These are phyloP conservation scores for Shinisaurus crocodilurus DNA, from an alignment of 2,113 vertebrate genomes.

Conservation along the genomic window DNA sequence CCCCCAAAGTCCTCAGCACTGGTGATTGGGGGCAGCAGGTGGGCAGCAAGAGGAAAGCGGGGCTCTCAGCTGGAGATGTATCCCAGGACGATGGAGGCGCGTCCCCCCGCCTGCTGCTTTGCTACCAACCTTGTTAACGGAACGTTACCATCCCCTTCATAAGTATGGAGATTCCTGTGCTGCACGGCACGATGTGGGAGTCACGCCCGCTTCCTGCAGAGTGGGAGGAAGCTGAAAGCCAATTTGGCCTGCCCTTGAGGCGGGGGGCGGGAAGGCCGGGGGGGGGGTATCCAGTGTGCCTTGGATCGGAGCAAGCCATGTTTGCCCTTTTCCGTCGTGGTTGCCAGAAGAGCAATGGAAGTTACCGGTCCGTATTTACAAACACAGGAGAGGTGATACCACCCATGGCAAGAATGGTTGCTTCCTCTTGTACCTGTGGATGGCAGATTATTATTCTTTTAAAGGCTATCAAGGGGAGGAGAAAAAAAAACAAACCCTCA, in stretches of 20 bases:
- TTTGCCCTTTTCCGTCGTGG: no score
- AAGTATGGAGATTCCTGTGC: background rate
- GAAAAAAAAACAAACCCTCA: no score
- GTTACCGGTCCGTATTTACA: background rate
- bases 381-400: background rate
- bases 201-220: background rate
- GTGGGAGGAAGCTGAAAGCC: background rate
- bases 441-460: background rate
- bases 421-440: background rate
- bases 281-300: no score
- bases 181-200: background rate
- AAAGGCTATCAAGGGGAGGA: background rate
- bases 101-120: no score
- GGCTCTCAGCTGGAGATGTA: no score
- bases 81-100: no score
- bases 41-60: no score
- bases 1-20: no score
- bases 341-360: background rate
- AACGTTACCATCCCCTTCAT: background rate
- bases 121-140: no score
- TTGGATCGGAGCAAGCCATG: background rate
- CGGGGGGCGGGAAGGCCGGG: no score
- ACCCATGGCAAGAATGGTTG: background rate
- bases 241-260: background rate
- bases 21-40: no score